These are phyloP conservation scores for Chydorus sphaericus DNA, from an alignment of 2,888 invertebrate genomes.

Conservation along the genomic window DNA sequence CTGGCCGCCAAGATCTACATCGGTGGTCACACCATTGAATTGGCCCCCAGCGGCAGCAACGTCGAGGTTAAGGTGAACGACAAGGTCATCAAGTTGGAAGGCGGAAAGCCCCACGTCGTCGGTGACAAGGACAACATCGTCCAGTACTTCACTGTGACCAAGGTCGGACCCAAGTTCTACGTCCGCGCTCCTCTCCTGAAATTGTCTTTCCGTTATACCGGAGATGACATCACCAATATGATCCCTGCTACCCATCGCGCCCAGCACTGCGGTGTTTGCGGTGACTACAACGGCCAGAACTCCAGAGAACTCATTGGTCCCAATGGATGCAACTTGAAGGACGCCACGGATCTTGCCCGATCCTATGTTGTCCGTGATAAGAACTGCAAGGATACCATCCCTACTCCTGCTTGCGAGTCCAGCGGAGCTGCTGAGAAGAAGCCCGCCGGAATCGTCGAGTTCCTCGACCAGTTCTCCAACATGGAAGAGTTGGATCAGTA, in stretches of 20 bases:
- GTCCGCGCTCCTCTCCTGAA: conserved; percentile 12
- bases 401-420: conserved; percentile 8
- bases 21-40: conserved; percentile 14
- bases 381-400: conserved; percentile 12
- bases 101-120: conserved; percentile 8
- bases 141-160: conserved; percentile 9
- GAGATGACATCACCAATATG: conserved; percentile 14
- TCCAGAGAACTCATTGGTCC: conserved; percentile 20
- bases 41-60: conserved; percentile 6
- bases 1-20: conserved; percentile 14
- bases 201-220: conserved; percentile 16
- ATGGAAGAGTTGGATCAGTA: too few relatives aligned
- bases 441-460: background rate
- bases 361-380: conserved; percentile 13
- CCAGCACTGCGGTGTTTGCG: conserved; percentile 23
- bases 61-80: conserved; percentile 14
- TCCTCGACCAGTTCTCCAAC: background rate
- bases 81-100: conserved; percentile 7
- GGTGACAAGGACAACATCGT: conserved; percentile 8
- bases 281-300: conserved; percentile 22
- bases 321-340: conserved; percentile 16
- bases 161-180: conserved; percentile 11
- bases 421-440: background rate
- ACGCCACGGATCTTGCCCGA: conserved; percentile 11
- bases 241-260: conserved; percentile 19